Conservation (phyloP, 2,888 invertebrate genomes). For the Lasius platythorax region DNA sequence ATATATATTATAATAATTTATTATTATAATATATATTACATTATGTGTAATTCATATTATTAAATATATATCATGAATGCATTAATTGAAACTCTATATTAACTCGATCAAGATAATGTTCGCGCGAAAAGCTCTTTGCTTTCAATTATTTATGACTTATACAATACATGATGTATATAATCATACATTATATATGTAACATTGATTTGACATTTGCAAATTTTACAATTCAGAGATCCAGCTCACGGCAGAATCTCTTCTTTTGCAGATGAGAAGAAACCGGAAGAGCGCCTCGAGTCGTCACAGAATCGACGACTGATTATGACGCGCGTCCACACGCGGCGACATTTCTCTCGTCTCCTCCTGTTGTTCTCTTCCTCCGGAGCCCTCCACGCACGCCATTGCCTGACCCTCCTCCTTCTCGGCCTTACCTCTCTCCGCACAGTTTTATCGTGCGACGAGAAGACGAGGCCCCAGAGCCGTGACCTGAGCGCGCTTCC, state of each 20-base stretch:
- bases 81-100: not conserved
- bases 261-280: constrained; percentile 79
- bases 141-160: not conserved
- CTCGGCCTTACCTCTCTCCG: constrained; percentile 64
- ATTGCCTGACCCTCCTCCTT: constrained; percentile 64
- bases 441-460: constrained; percentile 67
- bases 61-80: not conserved
- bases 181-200: not conserved
- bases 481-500: constrained; percentile 55
- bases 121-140: not conserved
- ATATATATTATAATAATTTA: no score
- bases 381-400: constrained; percentile 67
- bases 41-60: not conserved
- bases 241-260: not conserved
- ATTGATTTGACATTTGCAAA: not conserved
- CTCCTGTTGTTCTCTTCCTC: constrained; percentile 78
- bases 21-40: no score
- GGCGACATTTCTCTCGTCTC: constrained; percentile 80
- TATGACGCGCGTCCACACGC: constrained; percentile 82
- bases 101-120: not conserved
- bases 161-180: not conserved
- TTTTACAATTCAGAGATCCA: not conserved
- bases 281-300: constrained; percentile 75
- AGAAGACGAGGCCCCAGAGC: constrained; percentile 59
- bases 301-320: constrained; percentile 83